Evolutionary conservation across 2,113 vertebrate genomes (phyloP).

Genomic region (Rhea americana): DNA sequence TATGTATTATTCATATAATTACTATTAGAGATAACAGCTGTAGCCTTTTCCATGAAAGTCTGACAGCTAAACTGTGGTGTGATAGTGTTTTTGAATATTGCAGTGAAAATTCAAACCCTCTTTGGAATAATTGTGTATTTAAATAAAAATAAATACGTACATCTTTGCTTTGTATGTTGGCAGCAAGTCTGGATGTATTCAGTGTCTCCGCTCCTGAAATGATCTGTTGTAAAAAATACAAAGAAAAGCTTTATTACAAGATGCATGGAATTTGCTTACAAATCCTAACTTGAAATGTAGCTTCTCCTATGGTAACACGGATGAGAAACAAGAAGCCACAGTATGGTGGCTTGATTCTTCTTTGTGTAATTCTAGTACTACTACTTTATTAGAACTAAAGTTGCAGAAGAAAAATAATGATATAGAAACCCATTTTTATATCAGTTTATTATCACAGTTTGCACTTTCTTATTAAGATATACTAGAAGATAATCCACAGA

Average conservation of each 20-base stretch:
- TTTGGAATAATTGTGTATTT: neutral
- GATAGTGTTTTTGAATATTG: neutral
- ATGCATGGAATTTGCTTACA: neutral
- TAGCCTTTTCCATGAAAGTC: neutral
- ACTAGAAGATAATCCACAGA: neutral
- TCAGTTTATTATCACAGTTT: neutral
- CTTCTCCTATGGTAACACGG: rapidly evolving
- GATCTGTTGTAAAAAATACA: neutral
- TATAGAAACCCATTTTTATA: neutral
- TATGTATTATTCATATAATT: neutral
- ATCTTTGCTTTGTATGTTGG: neutral
- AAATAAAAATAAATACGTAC: neutral
- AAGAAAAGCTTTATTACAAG: neutral
- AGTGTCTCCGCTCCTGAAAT: neutral
- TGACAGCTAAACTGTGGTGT: neutral
- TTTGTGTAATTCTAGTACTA: neutral
- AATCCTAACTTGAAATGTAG: neutral
- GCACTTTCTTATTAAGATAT: too few relatives aligned
- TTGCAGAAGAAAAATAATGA: neutral
- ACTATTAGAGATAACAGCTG: neutral
- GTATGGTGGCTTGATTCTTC: neutral
- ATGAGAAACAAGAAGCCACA: neutral
- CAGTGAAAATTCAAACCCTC: neutral
- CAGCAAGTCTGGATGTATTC: neutral
- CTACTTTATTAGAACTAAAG: neutral